phyloP scores from a whole-genome alignment of 1,140 invertebrate species.

The Bombus huntii region DNA sequence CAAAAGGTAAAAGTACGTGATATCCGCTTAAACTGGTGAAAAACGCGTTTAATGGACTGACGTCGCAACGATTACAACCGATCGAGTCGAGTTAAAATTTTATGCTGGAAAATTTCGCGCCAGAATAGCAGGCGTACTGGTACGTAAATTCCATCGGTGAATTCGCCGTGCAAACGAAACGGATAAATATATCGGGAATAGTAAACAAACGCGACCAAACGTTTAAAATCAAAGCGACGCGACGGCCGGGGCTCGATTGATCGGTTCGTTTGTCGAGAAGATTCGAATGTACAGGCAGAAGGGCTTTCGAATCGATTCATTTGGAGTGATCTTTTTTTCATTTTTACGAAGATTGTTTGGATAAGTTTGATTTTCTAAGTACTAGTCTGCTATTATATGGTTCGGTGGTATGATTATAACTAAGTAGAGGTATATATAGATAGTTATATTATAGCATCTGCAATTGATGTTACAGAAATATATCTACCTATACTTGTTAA shows the following conservation, averaged over 20 bases:
- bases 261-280: conserved; percentile 22
- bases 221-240: conserved; percentile 12
- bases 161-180: not conserved
- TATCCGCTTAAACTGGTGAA: not conserved
- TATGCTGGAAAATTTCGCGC: not conserved
- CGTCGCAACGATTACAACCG: not conserved
- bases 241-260: not conserved
- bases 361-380: not conserved
- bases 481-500: too few relatives aligned
- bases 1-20: not conserved
- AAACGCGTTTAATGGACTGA: conserved; percentile 17
- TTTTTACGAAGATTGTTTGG: not conserved
- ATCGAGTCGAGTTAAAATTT: not conserved
- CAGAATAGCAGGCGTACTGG: not conserved
- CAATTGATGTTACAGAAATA: too few relatives aligned
- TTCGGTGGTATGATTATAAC: too few relatives aligned
- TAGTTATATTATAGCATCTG: too few relatives aligned
- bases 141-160: not conserved
- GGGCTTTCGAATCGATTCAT: not conserved
- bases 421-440: too few relatives aligned
- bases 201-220: conserved; percentile 14
- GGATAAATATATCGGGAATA: not conserved
- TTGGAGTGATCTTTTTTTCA: not conserved
- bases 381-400: not conserved
- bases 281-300: not conserved